Conservation (phyloP, 2,888 invertebrate species). For the Mesorhabditis sp. region DNA sequence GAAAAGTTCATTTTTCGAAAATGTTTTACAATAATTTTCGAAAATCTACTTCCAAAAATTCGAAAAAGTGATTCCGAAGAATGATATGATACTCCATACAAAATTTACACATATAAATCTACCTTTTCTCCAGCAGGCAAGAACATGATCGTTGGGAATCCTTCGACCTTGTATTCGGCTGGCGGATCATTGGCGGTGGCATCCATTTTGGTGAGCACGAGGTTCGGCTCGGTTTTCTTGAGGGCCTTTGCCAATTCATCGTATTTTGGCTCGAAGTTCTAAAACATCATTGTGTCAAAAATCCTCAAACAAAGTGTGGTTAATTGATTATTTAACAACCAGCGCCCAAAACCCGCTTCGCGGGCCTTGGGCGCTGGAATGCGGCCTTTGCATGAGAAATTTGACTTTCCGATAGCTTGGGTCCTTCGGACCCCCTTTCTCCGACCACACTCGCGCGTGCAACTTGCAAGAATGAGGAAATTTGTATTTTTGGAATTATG, state of each 20-base stretch:
- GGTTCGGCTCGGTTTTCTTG: constrained; percentile 44
- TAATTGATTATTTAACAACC: background rate
- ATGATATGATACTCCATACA: constrained; percentile 2
- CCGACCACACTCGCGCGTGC: too few species aligned
- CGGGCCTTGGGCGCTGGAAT: too few species aligned
- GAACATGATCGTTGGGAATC: constrained; percentile 64
- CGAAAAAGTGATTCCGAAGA: background rate
- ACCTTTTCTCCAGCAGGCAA: constrained; percentile 59
- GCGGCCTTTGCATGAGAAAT: too few species aligned
- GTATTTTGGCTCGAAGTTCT: constrained; percentile 63
- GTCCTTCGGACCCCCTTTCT: too few species aligned
- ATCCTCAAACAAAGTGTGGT: background rate
- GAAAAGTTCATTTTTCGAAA: too few species aligned
- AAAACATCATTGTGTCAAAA: constrained; percentile 14
- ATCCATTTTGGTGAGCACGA: constrained; percentile 64
- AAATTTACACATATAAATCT: background rate
- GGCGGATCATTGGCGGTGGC: constrained; percentile 64
- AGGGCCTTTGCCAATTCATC: constrained; percentile 49
- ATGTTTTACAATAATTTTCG: constrained; percentile 8
- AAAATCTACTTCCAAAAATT: background rate
- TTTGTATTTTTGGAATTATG: too few species aligned
- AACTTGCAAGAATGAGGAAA: too few species aligned
- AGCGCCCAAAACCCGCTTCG: background rate
- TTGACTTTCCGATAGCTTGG: too few species aligned
- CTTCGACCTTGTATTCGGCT: constrained; percentile 60